phyloP scores from a whole-genome alignment of 1,140 invertebrate species.

The Sminthurinus signatus region DNA sequence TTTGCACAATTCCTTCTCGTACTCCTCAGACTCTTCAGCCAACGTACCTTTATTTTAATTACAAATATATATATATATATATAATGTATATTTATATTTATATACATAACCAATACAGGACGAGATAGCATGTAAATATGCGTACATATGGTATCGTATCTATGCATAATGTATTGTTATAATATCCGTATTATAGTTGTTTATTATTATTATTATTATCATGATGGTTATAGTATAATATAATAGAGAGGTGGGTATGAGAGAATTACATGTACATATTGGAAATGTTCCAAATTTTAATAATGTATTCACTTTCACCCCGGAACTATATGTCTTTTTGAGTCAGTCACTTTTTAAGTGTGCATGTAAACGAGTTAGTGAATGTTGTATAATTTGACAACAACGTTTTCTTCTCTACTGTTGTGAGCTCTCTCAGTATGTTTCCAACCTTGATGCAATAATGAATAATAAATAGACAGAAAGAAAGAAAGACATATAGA shows the following conservation, averaged over 20 bases:
- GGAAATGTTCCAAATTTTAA: too few relatives aligned
- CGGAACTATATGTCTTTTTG: constrained; percentile 11
- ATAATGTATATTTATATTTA: background rate
- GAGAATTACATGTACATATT: background rate
- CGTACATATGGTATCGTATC: too few relatives aligned
- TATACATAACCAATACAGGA: background rate
- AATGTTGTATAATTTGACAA: constrained; percentile 17
- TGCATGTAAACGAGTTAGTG: background rate
- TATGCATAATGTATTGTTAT: too few relatives aligned
- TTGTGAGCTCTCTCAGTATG: too few relatives aligned
- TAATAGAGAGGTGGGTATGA: background rate
- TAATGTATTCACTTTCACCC: constrained; percentile 17
- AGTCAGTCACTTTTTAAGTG: too few relatives aligned
- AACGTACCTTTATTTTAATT: constrained; percentile 6
- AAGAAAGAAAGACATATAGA: background rate
- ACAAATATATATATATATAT: constrained; percentile 5
- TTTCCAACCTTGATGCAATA: constrained; percentile 14
- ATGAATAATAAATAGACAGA: constrained; percentile 14
- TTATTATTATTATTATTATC: too few relatives aligned
- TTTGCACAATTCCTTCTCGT: constrained; percentile 82
- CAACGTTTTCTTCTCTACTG: constrained; percentile 5
- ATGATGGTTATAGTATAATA: too few relatives aligned
- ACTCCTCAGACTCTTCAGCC: constrained; percentile 54
- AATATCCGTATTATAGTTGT: too few relatives aligned
- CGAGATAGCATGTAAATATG: too few relatives aligned